Percentiles rank a stretch among this genome's conserved stretches.
These are phyloP conservation scores for Anaspis maculata DNA, from an alignment of 2,888 invertebrate species.

Conservation along the genomic window DNA sequence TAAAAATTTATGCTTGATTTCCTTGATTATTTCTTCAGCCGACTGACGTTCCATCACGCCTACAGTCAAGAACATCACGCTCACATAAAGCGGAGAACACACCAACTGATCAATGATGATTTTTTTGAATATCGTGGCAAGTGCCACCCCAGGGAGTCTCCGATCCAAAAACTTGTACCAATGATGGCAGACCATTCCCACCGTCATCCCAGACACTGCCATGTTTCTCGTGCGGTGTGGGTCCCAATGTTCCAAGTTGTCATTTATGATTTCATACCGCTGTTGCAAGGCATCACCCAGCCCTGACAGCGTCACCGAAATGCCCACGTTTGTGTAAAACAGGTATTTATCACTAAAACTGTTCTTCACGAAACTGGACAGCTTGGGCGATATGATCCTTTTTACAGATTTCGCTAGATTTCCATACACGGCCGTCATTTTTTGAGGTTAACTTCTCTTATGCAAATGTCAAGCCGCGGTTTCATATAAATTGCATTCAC, in stretches of 20 bases:
- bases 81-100: conserved; percentile 73
- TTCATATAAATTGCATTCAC: too few species aligned
- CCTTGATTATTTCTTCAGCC: conserved; percentile 52
- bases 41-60: conserved; percentile 62
- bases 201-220: conserved; percentile 65
- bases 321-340: conserved; percentile 68
- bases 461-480: too few species aligned
- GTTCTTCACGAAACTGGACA: too few species aligned
- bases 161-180: conserved; percentile 78
- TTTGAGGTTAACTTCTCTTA: too few species aligned
- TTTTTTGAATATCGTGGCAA: conserved; percentile 64
- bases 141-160: conserved; percentile 58
- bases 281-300: conserved; percentile 76
- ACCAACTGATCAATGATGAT: conserved; percentile 74
- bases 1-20: conserved; percentile 66
- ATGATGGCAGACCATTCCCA: conserved; percentile 75
- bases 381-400: too few species aligned
- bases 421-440: too few species aligned
- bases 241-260: conserved; percentile 51
- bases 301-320: conserved; percentile 69
- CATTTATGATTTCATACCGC: conserved; percentile 58
- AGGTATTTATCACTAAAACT: conserved; percentile 58
- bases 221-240: conserved; percentile 61
- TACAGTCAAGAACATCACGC: conserved; percentile 68
- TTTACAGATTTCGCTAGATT: too few species aligned